Evolutionary conservation across 64 coral and sea anemone species (phyloP), one percentile per base, ranked within the genome.

Genomic region (Dendronephthya gigantea): DNA sequence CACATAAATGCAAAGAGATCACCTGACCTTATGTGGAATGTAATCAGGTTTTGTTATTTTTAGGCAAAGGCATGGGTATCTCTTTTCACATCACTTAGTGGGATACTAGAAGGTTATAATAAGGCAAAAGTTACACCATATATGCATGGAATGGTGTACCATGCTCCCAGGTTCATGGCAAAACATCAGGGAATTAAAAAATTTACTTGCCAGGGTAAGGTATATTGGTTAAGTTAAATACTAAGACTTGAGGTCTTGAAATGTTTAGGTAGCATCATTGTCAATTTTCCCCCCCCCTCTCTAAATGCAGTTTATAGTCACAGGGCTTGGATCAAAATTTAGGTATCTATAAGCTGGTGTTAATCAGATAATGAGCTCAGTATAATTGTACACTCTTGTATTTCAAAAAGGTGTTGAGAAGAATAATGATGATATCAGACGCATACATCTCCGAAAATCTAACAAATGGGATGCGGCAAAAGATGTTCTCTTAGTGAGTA

Each of bases 401-500:
- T 66, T 66, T 66, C 14, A 3, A 66, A 66, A 6, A 66, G 58
- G 3, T 3, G 58, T 66, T 66, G 58, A 66, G 29, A 66, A 66
- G 58, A 66, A 66, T 66, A 66, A 66, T 66, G 4, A 66, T 66
- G 58, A 30, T 15, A 66, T 66, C 58, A 66, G 58, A 66, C 2
- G 58, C 2, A 66, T 66, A 66, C 82, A 83, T 41, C 82, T 83
- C 43, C 36, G 15, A 83, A 83, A 47, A 23, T 89, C 81, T 7
- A 85, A 90, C 37, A 90, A 90, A 13, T 90, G 83, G 83, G 83
- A 90, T 90, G 88, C 88, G 3, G 39, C 83, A 35, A 40, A 50
- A 48, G 82, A 85, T 83, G 65, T 90, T 84, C 25, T 90, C 12
- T 35, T 75, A 7, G n/a, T 90, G 7, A 68, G 83, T 72, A 68